A percentile compares a stretch with the other conserved stretches of the same genome.
Evolutionary conservation across 2,888 invertebrate species (phyloP).

Genomic region (Stenodema calcarata): DNA sequence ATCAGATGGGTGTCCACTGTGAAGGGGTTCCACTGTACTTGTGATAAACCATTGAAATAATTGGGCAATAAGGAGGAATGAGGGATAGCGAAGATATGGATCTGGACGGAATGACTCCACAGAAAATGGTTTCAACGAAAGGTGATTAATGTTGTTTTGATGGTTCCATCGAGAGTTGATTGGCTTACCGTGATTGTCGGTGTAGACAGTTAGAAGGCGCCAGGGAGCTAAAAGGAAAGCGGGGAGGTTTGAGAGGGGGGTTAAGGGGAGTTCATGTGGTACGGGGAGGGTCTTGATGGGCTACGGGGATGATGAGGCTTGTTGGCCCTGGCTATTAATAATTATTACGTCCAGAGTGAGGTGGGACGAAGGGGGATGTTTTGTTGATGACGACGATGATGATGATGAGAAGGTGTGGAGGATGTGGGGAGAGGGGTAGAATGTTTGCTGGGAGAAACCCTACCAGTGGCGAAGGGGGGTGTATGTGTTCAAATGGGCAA

Average conservation of each 20-base stretch:
- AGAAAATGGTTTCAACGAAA: neutral
- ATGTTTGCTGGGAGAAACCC: constrained; percentile 3
- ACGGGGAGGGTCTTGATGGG: neutral
- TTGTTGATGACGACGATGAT: constrained; percentile 6
- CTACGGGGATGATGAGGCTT: constrained; percentile 8
- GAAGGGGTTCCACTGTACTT: too few relatives aligned
- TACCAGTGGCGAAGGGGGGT: neutral
- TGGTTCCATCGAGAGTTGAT: neutral
- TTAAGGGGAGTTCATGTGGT: neutral
- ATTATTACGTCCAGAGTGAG: constrained; percentile 29
- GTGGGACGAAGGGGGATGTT: neutral
- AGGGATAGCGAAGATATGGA: too few relatives aligned
- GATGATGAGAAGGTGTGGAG: neutral
- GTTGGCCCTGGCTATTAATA: constrained; percentile 34
- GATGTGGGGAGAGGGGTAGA: neutral
- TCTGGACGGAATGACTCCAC: neutral
- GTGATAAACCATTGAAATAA: too few relatives aligned
- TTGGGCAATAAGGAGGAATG: too few relatives aligned
- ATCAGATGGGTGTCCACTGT: too few relatives aligned
- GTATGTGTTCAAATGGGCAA: constrained; percentile 17
- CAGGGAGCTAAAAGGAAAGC: neutral
- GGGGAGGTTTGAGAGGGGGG: neutral
- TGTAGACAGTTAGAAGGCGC: neutral
- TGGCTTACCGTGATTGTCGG: neutral
- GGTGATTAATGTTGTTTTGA: neutral